These are phyloP conservation scores for Florisuga fusca DNA, from an alignment of 2,797 vertebrate species.

Conservation along the genomic window DNA sequence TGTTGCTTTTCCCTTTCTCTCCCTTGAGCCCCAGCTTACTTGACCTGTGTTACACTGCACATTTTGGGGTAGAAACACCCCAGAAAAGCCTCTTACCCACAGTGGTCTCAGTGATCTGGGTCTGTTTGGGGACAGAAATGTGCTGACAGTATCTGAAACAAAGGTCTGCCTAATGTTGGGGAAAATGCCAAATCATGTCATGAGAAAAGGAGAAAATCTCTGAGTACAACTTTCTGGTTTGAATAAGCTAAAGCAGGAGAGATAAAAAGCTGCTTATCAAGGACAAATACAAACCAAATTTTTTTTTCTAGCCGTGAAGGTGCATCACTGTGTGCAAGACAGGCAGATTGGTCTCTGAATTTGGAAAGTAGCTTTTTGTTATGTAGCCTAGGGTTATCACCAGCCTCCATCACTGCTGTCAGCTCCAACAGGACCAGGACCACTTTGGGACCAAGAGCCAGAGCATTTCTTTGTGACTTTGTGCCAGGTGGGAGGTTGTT, in stretches of 20 bases:
- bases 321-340: neutral
- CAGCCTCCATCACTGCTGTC: neutral
- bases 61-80: neutral
- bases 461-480: neutral
- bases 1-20: neutral
- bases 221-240: neutral
- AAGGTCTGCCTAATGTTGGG: neutral
- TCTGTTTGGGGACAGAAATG: conserved; percentile 6
- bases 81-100: neutral
- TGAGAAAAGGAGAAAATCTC: neutral
- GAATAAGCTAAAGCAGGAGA: neutral
- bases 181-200: neutral
- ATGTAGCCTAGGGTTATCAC: neutral
- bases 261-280: neutral
- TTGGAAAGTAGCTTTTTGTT: neutral
- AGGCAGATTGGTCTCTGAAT: neutral
- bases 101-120: neutral
- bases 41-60: neutral
- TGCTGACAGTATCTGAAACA: neutral
- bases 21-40: neutral
- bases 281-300: neutral
- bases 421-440: neutral
- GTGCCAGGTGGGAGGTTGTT: neutral
- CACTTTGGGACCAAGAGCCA: rapidly evolving
- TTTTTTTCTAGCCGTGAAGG: neutral